Percentiles rank a stretch among this genome's conserved stretches.
These are phyloP conservation scores for Brachyalestes nurse DNA, from an alignment of 2,797 vertebrate species.

Conservation along the genomic window DNA sequence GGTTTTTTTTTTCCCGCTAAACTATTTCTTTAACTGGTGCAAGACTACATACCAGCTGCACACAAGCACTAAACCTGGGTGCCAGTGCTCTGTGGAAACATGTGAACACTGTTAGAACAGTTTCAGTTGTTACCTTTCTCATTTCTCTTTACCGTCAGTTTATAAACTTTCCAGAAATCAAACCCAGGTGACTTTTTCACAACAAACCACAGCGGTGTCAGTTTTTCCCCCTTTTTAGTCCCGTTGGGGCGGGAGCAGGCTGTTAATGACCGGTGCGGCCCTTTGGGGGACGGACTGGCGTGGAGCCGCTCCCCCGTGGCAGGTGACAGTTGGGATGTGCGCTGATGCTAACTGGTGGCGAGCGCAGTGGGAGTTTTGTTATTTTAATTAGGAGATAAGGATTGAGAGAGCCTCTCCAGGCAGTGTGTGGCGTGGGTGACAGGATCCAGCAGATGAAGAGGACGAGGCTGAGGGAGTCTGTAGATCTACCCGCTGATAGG, in stretches of 20 bases:
- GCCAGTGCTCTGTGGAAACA: too few relatives aligned
- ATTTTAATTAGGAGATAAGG: slow-evolving; percentile 88
- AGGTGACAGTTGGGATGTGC: slow-evolving; percentile 79
- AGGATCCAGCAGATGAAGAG: slow-evolving; percentile 81
- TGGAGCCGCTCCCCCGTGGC: slow-evolving; percentile 63
- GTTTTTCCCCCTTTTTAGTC: neutral
- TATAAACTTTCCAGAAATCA: neutral
- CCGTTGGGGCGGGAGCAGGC: slow-evolving; percentile 41
- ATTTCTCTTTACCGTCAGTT: neutral
- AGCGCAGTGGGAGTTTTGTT: slow-evolving; percentile 81
- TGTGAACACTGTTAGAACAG: too few relatives aligned
- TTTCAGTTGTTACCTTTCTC: too few relatives aligned
- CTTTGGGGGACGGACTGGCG: slow-evolving; percentile 69
- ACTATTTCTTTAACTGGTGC: too few relatives aligned
- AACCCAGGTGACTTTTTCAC: slow-evolving; percentile 21
- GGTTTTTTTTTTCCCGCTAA: too few relatives aligned
- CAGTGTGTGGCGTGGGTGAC: slow-evolving; percentile 79
- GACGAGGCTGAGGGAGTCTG: slow-evolving; percentile 69
- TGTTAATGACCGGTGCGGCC: slow-evolving; percentile 63
- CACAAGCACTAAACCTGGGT: neutral
- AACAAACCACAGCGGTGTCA: neutral
- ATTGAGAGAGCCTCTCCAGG: slow-evolving; percentile 82
- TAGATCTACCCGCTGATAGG: slow-evolving; percentile 79
- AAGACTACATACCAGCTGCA: neutral
- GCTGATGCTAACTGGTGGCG: slow-evolving; percentile 78